These are phyloP conservation scores for Oasisia sp. DNA, from an alignment of 2,888 invertebrate species.

Conservation along the genomic window DNA sequence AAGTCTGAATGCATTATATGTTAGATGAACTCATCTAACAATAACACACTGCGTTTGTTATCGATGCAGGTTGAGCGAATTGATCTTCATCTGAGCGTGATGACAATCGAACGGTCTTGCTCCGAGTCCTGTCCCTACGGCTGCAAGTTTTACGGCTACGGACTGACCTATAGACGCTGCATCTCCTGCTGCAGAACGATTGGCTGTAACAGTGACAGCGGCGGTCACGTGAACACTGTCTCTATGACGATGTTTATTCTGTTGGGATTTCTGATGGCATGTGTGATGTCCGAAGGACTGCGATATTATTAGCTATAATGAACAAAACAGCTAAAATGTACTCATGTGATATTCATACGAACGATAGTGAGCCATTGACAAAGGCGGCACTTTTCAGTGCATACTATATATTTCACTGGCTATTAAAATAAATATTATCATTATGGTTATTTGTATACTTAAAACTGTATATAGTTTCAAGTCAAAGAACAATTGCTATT, in stretches of 20 bases:
- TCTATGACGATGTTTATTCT: not conserved
- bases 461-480: not conserved
- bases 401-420: too few species aligned
- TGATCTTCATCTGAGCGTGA: constrained; percentile 24
- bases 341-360: not conserved
- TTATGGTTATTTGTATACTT: not conserved
- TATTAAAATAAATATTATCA: not conserved
- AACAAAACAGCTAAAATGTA: not conserved
- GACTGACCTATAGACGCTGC: constrained; percentile 36
- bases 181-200: constrained; percentile 38
- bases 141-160: constrained; percentile 38
- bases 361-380: too few species aligned
- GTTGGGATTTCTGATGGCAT: not conserved
- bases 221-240: not conserved
- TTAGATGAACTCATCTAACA: not conserved
- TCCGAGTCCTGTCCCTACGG: constrained; percentile 37
- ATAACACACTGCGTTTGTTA: not conserved
- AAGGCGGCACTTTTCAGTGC: too few species aligned
- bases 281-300: not conserved
- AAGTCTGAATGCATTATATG: not conserved
- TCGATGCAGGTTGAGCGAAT: constrained; percentile 29
- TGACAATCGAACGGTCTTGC: constrained; percentile 40
- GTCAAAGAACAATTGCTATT: not conserved
- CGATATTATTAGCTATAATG: not conserved
- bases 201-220: constrained; percentile 37